Base-by-base conservation (phyloP, 37 sponge, comb jelly and placozoan genomes). In the Halichondria panicea region DNA sequence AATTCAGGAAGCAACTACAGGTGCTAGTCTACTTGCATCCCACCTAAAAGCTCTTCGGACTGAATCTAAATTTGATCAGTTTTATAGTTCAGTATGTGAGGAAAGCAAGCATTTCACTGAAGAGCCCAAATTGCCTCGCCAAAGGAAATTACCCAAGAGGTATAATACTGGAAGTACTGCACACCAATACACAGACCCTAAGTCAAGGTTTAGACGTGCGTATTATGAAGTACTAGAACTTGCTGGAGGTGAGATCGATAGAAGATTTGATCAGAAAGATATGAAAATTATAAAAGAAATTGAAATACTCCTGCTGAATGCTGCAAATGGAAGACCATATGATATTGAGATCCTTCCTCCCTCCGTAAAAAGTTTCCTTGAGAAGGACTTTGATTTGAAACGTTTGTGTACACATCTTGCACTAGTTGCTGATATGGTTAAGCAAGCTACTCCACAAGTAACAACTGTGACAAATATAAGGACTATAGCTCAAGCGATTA, bases 191-290 rank as follows among this genome's bases (percentile, higher is more conserved):
- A 13, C 31, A 9, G 38, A 34, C 46, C 75, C 68, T 22, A 61
- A 74, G 45, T 75, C 66, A 0, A 66, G 45, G 59, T 67, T 75
- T 57, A 24, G 76, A 18, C 83, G 75, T 33, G 73, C 73, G 36
- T 81, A 81, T 34, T 73, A 73, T 36, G 66, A 81, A 72, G 66
- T 39, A 37, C 27, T 74, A 8, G 83, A 83, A 32, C 24, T 61
- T 21, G 75, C 76, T 55, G 44, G 37, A 19, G 60, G 75, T 2
- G 83, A 83, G 58, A 66, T 83, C 8, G 67, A 83, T 37, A 67
- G 43, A 44, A 30, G 75, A 44, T 83, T 83, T 66, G 59, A 68
- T 42, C 75, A 83, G 24, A 22, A 43, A 33, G 83, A 83, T 66
- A 35, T 83, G 67, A 39, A 27, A 25, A 18, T 57, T n/a, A 60